Evolutionary conservation across 2,113 vertebrate species (phyloP).

Genomic region (Aramus guarauna): DNA sequence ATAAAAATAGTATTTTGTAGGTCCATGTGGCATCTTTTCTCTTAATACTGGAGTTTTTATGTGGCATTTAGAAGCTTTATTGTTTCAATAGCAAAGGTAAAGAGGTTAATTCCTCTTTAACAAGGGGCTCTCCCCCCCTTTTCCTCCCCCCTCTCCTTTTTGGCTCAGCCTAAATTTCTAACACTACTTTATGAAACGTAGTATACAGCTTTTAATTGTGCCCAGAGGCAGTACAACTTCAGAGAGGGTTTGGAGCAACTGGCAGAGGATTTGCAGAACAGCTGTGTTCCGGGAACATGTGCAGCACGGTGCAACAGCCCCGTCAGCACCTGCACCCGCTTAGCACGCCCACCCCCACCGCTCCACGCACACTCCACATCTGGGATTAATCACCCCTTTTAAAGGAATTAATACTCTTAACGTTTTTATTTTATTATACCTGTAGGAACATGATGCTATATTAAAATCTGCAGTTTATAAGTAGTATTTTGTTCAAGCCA

Average conservation of each 20-base stretch:
- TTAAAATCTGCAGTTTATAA: slow-evolving; percentile 75
- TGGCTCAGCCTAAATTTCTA: slow-evolving; percentile 76
- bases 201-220: slow-evolving; percentile 80
- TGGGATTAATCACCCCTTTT: slow-evolving; percentile 76
- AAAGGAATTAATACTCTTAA: slow-evolving; percentile 82
- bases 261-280: slow-evolving; percentile 74
- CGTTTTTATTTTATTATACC: slow-evolving; percentile 79
- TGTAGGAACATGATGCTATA: slow-evolving; percentile 77
- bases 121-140: slow-evolving; percentile 35
- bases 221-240: slow-evolving; percentile 79
- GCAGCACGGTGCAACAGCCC: slow-evolving; percentile 58
- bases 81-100: slow-evolving; percentile 55
- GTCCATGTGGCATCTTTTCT: background rate
- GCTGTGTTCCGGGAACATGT: slow-evolving; percentile 74
- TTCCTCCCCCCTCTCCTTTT: slow-evolving; percentile 30
- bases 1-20: background rate
- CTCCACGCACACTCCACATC: slow-evolving; percentile 58
- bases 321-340: slow-evolving; percentile 75
- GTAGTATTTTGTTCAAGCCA: slow-evolving; percentile 70
- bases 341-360: background rate
- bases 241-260: slow-evolving; percentile 71
- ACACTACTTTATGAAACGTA: slow-evolving; percentile 75
- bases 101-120: slow-evolving; percentile 70
- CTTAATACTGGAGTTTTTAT: background rate
- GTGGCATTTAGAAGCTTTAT: slow-evolving; percentile 29